Base-by-base conservation (phyloP, 2,797 vertebrate genomes). In the Bufotes viridis region DNA sequence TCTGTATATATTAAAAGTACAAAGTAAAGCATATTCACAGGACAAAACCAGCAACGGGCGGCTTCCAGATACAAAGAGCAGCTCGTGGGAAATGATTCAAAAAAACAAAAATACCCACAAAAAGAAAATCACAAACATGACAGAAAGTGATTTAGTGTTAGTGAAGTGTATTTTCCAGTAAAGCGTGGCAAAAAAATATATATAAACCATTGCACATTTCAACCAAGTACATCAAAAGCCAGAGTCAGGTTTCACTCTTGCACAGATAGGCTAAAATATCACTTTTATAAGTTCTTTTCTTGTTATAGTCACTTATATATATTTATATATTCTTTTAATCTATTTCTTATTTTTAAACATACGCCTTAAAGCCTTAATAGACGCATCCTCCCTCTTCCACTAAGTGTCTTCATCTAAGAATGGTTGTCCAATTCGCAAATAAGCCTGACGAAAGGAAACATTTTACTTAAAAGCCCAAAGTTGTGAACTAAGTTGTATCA, bases 171-270 rank as follows among this genome's bases (percentile, higher is more conserved):
- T 91, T 93, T 92, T 90, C 89, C 79, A 92, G 91, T 91, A 94
- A 93, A 94, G 95, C 94, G 94, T 96, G 93, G 93, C 94, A 95
- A 96, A 96, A 63, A 96, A 95, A 42, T 42, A 96, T 97, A 97
- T 74, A 95, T 95, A 96, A 97, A 81, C 80, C 97, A 98, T 98
- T 98, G 97, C 97, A 99, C 97, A 94, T 96, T 96, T 95, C 95
- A 97, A 95, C 92, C 95, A 95, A 94, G 96, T 94, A 96, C 93
- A 95, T 95, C 94, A 94, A 93, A 94, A 93, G 93, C 49, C 91
- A 90, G 92, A 91, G 90, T 89, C 94, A 93, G 93, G 92, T 72
- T 78, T 79, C 88, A 82, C 61, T 87, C 84, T 78, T 65, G 89
- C 84, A 89, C 88, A 83, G 61, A 79, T 83, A 89, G 88, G 84